Evolutionary conservation across 2,113 vertebrate genomes (phyloP).

Genomic region (Pygoscelis adeliae): DNA sequence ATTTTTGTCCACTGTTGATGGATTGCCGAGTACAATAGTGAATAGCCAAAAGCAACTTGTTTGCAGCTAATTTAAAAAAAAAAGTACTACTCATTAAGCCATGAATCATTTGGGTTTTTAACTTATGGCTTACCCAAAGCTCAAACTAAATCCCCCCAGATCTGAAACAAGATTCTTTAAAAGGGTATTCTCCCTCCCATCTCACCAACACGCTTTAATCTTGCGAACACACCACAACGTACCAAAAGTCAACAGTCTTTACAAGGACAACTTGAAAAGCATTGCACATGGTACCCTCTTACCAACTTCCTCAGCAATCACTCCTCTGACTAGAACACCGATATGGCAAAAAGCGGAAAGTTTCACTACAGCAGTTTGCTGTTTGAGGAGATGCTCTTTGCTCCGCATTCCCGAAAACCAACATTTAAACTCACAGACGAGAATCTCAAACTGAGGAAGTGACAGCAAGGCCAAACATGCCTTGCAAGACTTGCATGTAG

Average conservation of each 20-base stretch:
- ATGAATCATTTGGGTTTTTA: background rate
- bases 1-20: background rate
- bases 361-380: background rate
- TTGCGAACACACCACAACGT: background rate
- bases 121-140: background rate
- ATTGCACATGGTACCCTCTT: background rate
- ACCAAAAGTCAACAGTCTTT: background rate
- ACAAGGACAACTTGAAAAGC: background rate
- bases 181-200: background rate
- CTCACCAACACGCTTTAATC: background rate
- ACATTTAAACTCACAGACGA: background rate
- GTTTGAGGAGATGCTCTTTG: background rate
- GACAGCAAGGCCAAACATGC: background rate
- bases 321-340: background rate
- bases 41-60: background rate
- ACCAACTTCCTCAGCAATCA: background rate
- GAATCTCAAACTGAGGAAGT: background rate
- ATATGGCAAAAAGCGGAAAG: background rate
- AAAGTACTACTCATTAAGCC: background rate
- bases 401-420: accelerated
- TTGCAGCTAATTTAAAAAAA: background rate
- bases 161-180: background rate
- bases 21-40: background rate
- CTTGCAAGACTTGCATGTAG: background rate
- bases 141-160: background rate